Conservation (phyloP, 2,888 invertebrate genomes). For the Pachydiplax longipennis region DNA sequence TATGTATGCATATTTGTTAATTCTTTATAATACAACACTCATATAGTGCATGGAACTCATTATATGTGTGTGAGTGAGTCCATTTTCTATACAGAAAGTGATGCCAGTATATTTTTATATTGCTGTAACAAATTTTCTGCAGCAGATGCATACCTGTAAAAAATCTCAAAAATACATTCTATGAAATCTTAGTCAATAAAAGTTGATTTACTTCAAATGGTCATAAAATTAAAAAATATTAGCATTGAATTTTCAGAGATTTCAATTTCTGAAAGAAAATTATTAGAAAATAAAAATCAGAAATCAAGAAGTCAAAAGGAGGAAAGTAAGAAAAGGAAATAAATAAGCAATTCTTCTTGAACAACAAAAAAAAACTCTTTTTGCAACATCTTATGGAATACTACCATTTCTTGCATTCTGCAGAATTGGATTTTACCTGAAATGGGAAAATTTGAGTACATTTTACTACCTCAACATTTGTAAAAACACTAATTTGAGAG, state of each 20-base stretch:
- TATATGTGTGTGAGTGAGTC: too few species aligned
- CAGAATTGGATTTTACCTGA: slow-evolving; percentile 6
- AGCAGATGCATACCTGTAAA: neutral
- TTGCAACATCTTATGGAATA: neutral
- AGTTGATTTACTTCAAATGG: neutral
- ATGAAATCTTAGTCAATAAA: neutral
- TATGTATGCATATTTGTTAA: too few species aligned
- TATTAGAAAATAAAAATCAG: neutral
- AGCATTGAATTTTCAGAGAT: too few species aligned
- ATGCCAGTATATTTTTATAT: neutral
- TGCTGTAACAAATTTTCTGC: neutral
- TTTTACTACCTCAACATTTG: neutral
- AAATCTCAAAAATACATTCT: neutral
- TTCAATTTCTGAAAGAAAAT: neutral
- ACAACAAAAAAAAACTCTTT: neutral
- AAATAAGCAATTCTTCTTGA: neutral
- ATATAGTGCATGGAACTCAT: too few species aligned
- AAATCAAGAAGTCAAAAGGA: neutral
- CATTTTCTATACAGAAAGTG: neutral
- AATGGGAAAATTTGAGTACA: neutral
- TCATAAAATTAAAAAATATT: neutral
- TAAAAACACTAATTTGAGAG: neutral
- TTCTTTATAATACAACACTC: too few species aligned
- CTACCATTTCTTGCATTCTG: neutral
- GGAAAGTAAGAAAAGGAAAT: neutral